phyloP scores from a whole-genome alignment of 2,888 invertebrate genomes.

The Caenorhabditis sp. region DNA sequence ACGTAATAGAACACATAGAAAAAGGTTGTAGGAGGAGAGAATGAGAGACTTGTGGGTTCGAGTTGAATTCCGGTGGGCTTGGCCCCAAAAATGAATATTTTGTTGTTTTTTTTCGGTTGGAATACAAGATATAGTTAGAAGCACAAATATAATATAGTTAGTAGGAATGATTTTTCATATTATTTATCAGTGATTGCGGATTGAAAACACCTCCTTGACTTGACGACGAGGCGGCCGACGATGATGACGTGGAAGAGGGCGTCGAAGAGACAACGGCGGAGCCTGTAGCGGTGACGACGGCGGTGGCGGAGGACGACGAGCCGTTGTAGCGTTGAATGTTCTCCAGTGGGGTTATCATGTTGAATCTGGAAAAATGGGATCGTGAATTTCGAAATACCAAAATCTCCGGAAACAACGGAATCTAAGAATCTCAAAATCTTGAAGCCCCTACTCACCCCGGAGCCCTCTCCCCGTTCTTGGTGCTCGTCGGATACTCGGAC shows the following conservation, averaged over 20 bases:
- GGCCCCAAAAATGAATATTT: slow-evolving; percentile 51
- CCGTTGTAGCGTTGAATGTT: slow-evolving; percentile 81
- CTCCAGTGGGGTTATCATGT: slow-evolving; percentile 83
- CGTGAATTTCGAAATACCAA: too few species aligned
- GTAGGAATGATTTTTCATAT: slow-evolving; percentile 60
- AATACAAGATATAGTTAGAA: slow-evolving; percentile 2
- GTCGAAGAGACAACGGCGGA: slow-evolving; percentile 33
- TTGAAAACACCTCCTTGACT: slow-evolving; percentile 54
- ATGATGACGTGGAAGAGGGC: slow-evolving; percentile 36
- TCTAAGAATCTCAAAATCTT: not conserved
- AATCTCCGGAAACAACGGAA: too few species aligned
- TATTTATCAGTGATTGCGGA: slow-evolving; percentile 63
- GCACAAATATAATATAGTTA: slow-evolving; percentile 20
- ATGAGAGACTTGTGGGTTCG: slow-evolving; percentile 7
- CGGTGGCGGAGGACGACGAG: slow-evolving; percentile 25
- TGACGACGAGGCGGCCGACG: slow-evolving; percentile 32
- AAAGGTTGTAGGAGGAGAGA: slow-evolving; percentile 1
- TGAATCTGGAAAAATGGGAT: slow-evolving; percentile 72
- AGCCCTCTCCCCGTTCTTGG: slow-evolving; percentile 69
- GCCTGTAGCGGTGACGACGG: slow-evolving; percentile 36
- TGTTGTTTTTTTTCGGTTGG: not conserved
- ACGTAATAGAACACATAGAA: slow-evolving; percentile 6
- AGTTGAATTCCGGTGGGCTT: slow-evolving; percentile 31
- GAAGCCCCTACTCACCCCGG: slow-evolving; percentile 64
- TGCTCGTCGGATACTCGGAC: slow-evolving; percentile 68